Evolutionary conservation across 2,113 vertebrate genomes (phyloP), one percentile per base, ranked within the genome.

Genomic region (Istiophorus platypterus): DNA sequence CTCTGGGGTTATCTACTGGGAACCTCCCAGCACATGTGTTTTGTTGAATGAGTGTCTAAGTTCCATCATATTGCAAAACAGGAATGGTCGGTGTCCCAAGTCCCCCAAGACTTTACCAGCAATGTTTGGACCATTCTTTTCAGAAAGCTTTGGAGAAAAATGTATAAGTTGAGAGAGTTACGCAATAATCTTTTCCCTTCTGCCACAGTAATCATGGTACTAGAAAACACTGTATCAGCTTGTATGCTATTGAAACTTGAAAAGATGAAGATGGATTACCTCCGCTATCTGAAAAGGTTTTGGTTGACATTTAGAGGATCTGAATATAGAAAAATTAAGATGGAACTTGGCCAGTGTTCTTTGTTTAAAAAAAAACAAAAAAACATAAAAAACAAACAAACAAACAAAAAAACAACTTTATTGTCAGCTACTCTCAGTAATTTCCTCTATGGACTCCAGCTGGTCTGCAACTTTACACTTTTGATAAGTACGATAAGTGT

Each of bases 1-100:
- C 85, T 82, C 65, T n/a, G 51, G 62, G 75, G 87, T 87, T 89
- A 88, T 92, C 87, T 83, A n/a, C 74, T 58, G 64, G 68, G 63
- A 82, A 63, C 72, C 72, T 81, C 78, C 69, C 72, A 64, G 66
- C 34, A 41, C 72, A 75, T 68, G 82, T 69, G 71, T 87, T 80
- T 78, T 66, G 67, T 49, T 88, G 84, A 82, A 81, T 63, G 49
- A 70, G 72, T 5, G 41, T 75, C 39, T 61, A 67, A 41, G 20
- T 72, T 49, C 34, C 64, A 76, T 17, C 29, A 37, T 31, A 42
- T 65, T 1, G 4, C 37, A 72, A 27, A 18, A 34, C 10, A 52
- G 22, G 27, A 24, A 79, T 72, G 52, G 45, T 59, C 34, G 11
- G 15, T 10, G 1, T 56, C 37, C 10, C 31, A 14, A 10, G 1